phyloP scores from a whole-genome alignment of 2,113 vertebrate species.

The Apus apus region DNA sequence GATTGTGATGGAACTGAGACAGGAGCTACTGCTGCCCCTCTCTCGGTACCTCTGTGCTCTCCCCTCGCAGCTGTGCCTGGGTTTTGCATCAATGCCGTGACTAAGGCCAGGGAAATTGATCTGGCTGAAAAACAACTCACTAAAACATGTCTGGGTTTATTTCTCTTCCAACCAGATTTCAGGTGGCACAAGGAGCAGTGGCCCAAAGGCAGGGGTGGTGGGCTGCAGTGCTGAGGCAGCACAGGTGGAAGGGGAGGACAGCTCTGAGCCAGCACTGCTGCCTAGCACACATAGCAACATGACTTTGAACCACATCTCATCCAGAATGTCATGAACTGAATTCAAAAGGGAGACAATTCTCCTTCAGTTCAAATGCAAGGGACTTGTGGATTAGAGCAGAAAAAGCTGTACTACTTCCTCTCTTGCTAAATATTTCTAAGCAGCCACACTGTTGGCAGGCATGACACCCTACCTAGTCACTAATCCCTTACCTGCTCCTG shows the following conservation, averaged over 20 bases:
- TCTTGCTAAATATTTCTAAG: background rate
- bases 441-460: background rate
- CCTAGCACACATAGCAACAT: background rate
- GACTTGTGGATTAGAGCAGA: background rate
- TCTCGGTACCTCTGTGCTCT: background rate
- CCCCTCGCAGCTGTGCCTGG: background rate
- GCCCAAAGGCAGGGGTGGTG: background rate
- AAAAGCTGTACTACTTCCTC: background rate
- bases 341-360: background rate
- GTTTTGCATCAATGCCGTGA: background rate
- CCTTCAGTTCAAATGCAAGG: background rate
- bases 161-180: background rate
- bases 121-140: background rate
- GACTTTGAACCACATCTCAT: background rate
- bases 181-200: accelerated
- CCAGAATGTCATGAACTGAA: accelerated
- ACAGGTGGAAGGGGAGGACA: background rate
- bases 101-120: background rate
- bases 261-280: background rate
- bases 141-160: background rate
- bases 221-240: background rate
- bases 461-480: slow-evolving; percentile 4
- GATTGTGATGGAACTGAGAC: background rate
- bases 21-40: background rate
- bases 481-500: slow-evolving; percentile 49